Evolutionary conservation across 1,140 invertebrate species (phyloP).

Genomic region (Nasonia longicornis): DNA sequence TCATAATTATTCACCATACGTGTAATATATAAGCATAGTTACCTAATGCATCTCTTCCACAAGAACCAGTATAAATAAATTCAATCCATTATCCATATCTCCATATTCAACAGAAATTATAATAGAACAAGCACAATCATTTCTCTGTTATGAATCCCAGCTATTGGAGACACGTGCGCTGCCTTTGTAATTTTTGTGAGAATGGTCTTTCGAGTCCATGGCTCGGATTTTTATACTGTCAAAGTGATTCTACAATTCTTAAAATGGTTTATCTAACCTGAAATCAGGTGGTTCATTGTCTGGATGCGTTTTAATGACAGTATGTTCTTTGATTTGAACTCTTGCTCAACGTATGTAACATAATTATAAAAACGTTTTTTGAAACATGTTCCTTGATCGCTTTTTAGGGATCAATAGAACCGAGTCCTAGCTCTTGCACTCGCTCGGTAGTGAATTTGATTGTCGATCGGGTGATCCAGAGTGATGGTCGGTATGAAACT

Average conservation of each 20-base stretch:
- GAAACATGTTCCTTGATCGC: slow-evolving; percentile 34
- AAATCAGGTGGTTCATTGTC: slow-evolving; percentile 92
- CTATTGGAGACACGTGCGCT: slow-evolving; percentile 84
- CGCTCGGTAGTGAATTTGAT: slow-evolving; percentile 66
- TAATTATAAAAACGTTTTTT: slow-evolving; percentile 72
- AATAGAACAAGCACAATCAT: slow-evolving; percentile 85
- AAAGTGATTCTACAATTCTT: slow-evolving; percentile 65
- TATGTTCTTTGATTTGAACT: slow-evolving; percentile 91
- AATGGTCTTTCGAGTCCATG: slow-evolving; percentile 88
- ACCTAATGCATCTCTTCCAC: slow-evolving; percentile 82
- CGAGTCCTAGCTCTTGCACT: slow-evolving; percentile 52
- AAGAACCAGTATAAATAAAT: slow-evolving; percentile 87
- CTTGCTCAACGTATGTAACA: slow-evolving; percentile 93
- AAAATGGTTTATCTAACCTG: slow-evolving; percentile 89
- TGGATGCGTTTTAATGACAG: slow-evolving; percentile 93
- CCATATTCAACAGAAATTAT: slow-evolving; percentile 89
- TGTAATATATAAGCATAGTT: not conserved
- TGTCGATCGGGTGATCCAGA: slow-evolving; percentile 77
- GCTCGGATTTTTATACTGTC: slow-evolving; percentile 77
- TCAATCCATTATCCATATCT: slow-evolving; percentile 86
- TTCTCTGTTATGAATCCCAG: slow-evolving; percentile 87
- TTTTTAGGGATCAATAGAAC: slow-evolving; percentile 66
- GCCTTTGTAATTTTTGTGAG: slow-evolving; percentile 69
- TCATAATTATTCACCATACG: not conserved
- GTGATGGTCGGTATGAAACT: slow-evolving; percentile 88